phyloP scores from a whole-genome alignment of 1,140 invertebrate genomes.

The Formica exsecta region DNA sequence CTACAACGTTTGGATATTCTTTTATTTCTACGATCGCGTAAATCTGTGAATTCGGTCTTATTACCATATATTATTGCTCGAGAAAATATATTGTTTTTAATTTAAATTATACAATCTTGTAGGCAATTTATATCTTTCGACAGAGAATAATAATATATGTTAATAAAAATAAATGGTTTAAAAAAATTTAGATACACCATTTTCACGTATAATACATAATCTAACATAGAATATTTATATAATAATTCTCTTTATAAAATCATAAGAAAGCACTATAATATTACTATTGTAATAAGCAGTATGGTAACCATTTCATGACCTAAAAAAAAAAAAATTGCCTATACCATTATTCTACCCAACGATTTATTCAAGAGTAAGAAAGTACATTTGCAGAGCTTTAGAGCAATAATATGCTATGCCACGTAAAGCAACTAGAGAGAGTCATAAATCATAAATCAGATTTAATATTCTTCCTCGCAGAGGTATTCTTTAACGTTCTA shows the following conservation, averaged over 20 bases:
- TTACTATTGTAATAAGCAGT: not conserved
- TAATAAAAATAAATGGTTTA: slow-evolving; percentile 1
- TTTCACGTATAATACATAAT: not conserved
- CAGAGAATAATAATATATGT: too few species aligned
- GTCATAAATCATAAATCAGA: slow-evolving; percentile 8
- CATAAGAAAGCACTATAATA: not conserved
- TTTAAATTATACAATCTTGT: not conserved
- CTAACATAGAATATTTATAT: not conserved
- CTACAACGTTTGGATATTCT: slow-evolving; percentile 33
- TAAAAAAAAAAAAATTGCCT: not conserved
- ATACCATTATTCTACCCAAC: not conserved
- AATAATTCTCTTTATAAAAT: not conserved
- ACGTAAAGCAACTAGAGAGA: not conserved
- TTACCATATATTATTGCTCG: slow-evolving; percentile 21
- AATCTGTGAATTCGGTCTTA: slow-evolving; percentile 39
- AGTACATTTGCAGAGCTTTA: slow-evolving; percentile 5
- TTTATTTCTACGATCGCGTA: slow-evolving; percentile 45
- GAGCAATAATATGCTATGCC: not conserved
- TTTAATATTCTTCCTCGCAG: not conserved
- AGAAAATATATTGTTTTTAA: slow-evolving; percentile 24
- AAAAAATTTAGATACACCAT: not conserved
- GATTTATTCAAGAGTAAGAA: slow-evolving; percentile 19
- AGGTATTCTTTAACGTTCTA: not conserved
- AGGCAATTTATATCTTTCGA: not conserved
- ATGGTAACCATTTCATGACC: not conserved